phyloP scores from a whole-genome alignment of 2,797 vertebrate genomes.

The Sandelia bainsii region DNA sequence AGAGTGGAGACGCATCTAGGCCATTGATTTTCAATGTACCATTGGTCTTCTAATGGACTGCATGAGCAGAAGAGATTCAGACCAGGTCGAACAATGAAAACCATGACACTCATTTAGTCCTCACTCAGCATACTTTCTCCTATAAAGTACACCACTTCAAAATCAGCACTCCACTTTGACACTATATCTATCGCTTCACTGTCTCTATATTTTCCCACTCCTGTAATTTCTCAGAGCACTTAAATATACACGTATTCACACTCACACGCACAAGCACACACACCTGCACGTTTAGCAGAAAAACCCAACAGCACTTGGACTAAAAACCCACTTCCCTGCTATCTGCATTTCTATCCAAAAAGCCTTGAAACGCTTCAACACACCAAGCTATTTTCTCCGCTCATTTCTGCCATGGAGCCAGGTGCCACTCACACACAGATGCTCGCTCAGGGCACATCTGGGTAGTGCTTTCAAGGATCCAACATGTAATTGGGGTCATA shows the following conservation, averaged over 20 bases:
- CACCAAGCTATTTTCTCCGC: slow-evolving; percentile 31
- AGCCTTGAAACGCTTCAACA: slow-evolving; percentile 36
- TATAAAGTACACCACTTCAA: slow-evolving; percentile 32
- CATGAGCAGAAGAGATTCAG: slow-evolving; percentile 43
- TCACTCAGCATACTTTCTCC: slow-evolving; percentile 26
- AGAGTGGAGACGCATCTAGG: slow-evolving; percentile 61
- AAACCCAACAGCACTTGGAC: slow-evolving; percentile 38
- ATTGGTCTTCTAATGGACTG: slow-evolving; percentile 64
- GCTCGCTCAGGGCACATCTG: slow-evolving; percentile 52
- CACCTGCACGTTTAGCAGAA: slow-evolving; percentile 22
- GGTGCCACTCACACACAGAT: slow-evolving; percentile 52
- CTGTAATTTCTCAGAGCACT: slow-evolving; percentile 45
- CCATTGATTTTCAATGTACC: slow-evolving; percentile 77
- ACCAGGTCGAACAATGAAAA: slow-evolving; percentile 35
- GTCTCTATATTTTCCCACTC: slow-evolving; percentile 34
- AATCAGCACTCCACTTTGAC: slow-evolving; percentile 30
- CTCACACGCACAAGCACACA: slow-evolving; percentile 29
- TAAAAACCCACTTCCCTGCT: slow-evolving; percentile 37
- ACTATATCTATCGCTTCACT: slow-evolving; percentile 27
- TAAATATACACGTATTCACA: slow-evolving; percentile 7
- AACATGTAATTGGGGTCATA: slow-evolving; percentile 67
- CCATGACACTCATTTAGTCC: slow-evolving; percentile 41
- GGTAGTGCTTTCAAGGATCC: slow-evolving; percentile 65
- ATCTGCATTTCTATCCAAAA: slow-evolving; percentile 36
- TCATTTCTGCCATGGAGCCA: slow-evolving; percentile 58